Base-by-base conservation (phyloP, 2,113 vertebrate genomes). In the Vicugna pacos region DNA sequence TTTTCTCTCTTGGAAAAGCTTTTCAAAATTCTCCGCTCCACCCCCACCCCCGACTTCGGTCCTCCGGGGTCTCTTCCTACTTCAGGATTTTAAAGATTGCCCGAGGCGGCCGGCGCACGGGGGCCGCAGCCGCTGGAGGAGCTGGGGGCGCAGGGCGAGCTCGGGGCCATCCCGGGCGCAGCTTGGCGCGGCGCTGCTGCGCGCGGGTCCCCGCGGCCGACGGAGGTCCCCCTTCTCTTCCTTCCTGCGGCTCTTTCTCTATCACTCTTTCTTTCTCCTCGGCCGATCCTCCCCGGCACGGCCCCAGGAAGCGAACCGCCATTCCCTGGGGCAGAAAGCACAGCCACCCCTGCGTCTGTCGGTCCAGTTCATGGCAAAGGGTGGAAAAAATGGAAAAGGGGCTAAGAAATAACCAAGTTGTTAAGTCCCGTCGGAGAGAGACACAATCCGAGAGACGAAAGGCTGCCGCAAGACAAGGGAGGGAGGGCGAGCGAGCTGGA, bases 141-240 rank as follows among this genome's bases (percentile, higher is more conserved):
- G 93, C 89, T 86, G 3, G 82, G 60, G 89, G 52, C 5, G 70
- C 94, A 28, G 70, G 58, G 93, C n/a, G 52, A 89, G 95, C 93
- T 90, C 93, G 82, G 87, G 94, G 96, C 98, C 98, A 94, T 94
- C 73, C 1, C 69, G 0, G 48, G 22, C 60, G 60, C 87, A 10
- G 58, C 90, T 54, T 32, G 12, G 93, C 42, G 54, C 77, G 2
- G 80, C 92, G 83, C 65, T 6, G 50, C 87, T 4, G 46, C 67
- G 76, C 77, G 58, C 89, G 12, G 8, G 60, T 42, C 70, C 96
- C 67, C 24, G 28, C 32, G 24, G 91, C 93, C 4, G 77, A 32
- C 1, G 70, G 73, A 82, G 67, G 80, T n/a, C 48, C 48, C 80
- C 86, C 58, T 52, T 62, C 86, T 58, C 70, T 12, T 76, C 77